Evolutionary conservation across 2,113 vertebrate genomes (phyloP), one percentile per base, ranked within the genome.

Genomic region (Galemys pyrenaicus): DNA sequence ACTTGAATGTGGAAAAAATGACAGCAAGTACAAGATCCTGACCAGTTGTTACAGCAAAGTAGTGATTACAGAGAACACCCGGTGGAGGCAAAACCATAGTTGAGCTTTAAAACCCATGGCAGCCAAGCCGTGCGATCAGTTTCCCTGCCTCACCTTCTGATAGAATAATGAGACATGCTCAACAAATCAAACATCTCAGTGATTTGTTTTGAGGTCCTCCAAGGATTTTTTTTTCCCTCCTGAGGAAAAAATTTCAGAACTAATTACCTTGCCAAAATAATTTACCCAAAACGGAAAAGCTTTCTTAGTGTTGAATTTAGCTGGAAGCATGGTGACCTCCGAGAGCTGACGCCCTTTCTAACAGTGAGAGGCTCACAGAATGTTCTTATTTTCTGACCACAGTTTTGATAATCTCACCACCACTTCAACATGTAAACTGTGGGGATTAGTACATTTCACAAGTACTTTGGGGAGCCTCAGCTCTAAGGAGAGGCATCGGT

Each of bases 1-100:
- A 88, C 51, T 95, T 95, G 80, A 94, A 91, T 94, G 37, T 93
- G 85, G 92, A 86, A 96, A 94, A 96, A 95, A 70, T 93, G 91
- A 94, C 73, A 96, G 73, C 44, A 60, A 92, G 91, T 78, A 56
- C 96, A 94, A 96, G 30, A 82, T 88, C 92, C 65, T 4, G 13
- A 79, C 77, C 81, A 88, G 51, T 94, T 96, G 35, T 94, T 96
- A 80, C 28, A 92, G 85, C 41, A 95, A 22, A 94, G 88, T 51
- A 88, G 39, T 91, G 83, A 96, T 94, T 94, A 96, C 30, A 68
- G 80, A 93, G 90, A 95, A 85, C 4, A 19, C 67, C 85, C 87
- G 28, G 70, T 92, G 93, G 92, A 95, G 75, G 92, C 75, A 95
- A 93, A 95, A 94, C 17, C 51, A 77, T 87, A 62, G 15, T n/a